Evolutionary conservation across 2,113 vertebrate species (phyloP), one percentile per base, ranked within the genome.

Genomic region (Bambusicola thoracicus): DNA sequence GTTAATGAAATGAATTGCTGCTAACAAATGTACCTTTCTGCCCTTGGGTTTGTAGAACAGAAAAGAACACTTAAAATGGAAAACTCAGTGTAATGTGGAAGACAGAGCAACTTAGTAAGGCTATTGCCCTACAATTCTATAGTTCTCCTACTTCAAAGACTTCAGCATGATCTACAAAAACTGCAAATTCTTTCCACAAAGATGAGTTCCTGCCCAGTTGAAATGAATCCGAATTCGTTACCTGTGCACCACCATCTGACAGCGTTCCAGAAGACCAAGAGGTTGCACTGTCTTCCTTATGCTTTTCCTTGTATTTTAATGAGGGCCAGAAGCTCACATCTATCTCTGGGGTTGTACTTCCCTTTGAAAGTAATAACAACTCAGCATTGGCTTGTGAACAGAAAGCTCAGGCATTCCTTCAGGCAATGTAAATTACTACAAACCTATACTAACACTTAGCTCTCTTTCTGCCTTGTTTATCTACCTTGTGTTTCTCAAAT

Each of bases 241-340:
- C 96, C 95, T 95, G 91, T 68, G 58, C 4, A 2, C 94, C 13
- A 48, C 82, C 91, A 86, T 96, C 95, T 0, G 91, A 93, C 15
- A 98, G 63, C 2, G 97, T 98, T 46, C 94, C 97, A 61, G 97
- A 98, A 77, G 97, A 97, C 2, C 96, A 97, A 65, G 97, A 97
- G 3, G 82, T 43, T 80, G 90, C 41, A 13, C 96, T 95, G 85
- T 97, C 97, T 79, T 97, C 96, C 55, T 87, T 62, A 18, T 65
- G 91, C 68, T 44, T 89, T 78, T 93, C 94, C 32, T 80, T 82
- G 12, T 74, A 90, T 93, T 85, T 38, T 58, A 83, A 92, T 65
- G 63, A 77, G 92, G 95, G 69, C 87, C 77, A 94, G 62, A 90
- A 68, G 19, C 27, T 73, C 3, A 15, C 65, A n/a, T 90, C 82